These are phyloP conservation scores for Chrysolina americana DNA, from an alignment of 2,888 invertebrate species.

Conservation along the genomic window DNA sequence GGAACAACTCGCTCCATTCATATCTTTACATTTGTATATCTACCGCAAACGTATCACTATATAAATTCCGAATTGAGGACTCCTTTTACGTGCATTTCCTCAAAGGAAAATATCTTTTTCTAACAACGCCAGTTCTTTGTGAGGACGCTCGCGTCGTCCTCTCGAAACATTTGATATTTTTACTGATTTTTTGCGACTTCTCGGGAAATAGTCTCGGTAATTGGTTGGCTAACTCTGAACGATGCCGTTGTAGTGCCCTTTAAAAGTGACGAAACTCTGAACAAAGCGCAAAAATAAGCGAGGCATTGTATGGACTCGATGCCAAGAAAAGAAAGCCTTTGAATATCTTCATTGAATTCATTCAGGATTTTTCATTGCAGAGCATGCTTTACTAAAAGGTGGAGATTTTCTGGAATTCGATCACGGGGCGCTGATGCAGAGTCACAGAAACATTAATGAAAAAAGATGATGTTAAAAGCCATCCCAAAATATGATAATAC, in stretches of 20 bases:
- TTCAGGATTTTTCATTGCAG: constrained; percentile 1
- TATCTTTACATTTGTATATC: not conserved
- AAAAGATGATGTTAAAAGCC: no score
- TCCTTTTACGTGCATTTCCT: not conserved
- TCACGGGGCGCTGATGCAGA: no score
- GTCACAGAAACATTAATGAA: no score
- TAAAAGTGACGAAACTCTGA: constrained; percentile 47
- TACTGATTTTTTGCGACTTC: constrained; percentile 43
- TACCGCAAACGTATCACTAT: not conserved
- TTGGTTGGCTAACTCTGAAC: constrained; percentile 43
- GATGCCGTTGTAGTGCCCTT: constrained; percentile 53
- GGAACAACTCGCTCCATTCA: not conserved
- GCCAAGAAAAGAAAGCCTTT: constrained; percentile 37
- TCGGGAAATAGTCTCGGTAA: constrained; percentile 41
- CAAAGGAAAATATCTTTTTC: constrained; percentile 5
- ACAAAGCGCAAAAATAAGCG: constrained; percentile 49
- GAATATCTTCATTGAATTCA: constrained; percentile 33
- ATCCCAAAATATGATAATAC: no score
- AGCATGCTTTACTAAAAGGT: no score
- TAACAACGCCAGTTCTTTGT: not conserved
- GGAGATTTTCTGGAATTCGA: no score
- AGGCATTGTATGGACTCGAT: constrained; percentile 47
- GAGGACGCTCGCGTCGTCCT: not conserved
- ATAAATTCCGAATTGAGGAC: not conserved
- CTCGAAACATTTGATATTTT: constrained; percentile 35